Evolutionary conservation across 2,113 vertebrate species (phyloP), one percentile per base, ranked within the genome.

Genomic region (Labeo catla): DNA sequence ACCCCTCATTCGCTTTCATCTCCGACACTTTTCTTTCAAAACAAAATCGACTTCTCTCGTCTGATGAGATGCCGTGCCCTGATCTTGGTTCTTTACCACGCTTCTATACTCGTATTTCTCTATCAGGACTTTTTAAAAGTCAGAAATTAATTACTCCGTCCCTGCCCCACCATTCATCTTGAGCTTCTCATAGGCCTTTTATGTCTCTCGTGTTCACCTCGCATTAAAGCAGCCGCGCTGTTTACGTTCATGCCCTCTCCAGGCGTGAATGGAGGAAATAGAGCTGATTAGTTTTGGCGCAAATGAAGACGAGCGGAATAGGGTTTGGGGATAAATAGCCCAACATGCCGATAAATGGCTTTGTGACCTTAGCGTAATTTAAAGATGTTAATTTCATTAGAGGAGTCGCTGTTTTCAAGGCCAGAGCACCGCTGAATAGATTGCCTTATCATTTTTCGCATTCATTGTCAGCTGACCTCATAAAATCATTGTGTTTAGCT

Each of bases 391-490:
- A 86, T 86, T 86, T 88, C 50, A 83, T 88, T 86, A 52, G 87
- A 36, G 39, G 57, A 77, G 85, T 84, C 45, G 34, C 81, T 83
- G 59, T 76, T 43, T 49, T 81, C 85, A 88, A 88, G 87, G 87
- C 87, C 85, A n/a, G 66, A 47, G 81, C 36, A 84, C 28, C 11
- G 3, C 4, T 76, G 74, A 66, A 83, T 89, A 87, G 90, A 83
- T 70, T 70, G 82, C 59, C 83, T 87, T 61, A 61, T 83, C 76
- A 87, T 88, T 86, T 82, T 63, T 92, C 88, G 88, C 83, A 89
- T 78, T 85, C 90, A 76, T 86, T 86, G 77, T 87, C 76, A 68
- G 49, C 79, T 76, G 78, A 54, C 81, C 85, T 88, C 76, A 88
- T 84, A 39, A 81, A 81, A 86, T 86, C 87, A 76, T 86, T 86